phyloP scores from a whole-genome alignment of 2,113 vertebrate genomes.

The Macroglossus sobrinus region DNA sequence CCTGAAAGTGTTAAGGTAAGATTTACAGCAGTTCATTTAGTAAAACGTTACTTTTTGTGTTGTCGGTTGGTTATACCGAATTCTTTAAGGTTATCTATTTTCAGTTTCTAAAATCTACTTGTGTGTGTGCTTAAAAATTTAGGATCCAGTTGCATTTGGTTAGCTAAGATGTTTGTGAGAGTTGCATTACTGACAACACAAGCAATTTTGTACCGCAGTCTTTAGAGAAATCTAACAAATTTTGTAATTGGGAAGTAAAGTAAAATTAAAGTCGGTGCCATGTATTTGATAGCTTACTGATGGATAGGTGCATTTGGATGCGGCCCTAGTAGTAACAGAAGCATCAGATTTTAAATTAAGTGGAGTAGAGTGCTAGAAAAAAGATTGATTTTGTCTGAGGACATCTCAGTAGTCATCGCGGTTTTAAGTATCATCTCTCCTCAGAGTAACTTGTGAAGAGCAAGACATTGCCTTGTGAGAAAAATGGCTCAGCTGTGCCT shows the following conservation, averaged over 20 bases:
- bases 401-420: neutral
- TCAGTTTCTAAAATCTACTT: neutral
- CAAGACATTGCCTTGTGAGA: neutral
- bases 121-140: neutral
- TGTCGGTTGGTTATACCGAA: neutral
- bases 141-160: neutral
- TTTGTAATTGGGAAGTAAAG: neutral
- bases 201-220: neutral
- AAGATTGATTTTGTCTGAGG: neutral
- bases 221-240: neutral
- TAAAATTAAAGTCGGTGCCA: neutral
- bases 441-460: neutral
- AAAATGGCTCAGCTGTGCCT: neutral
- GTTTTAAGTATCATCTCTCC: neutral
- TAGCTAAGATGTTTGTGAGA: neutral
- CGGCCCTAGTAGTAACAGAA: neutral
- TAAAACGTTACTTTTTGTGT: slow-evolving; percentile 1
- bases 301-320: neutral
- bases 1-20: slow-evolving; percentile 86
- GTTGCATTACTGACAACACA: neutral
- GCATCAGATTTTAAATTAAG: neutral
- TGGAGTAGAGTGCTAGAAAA: neutral
- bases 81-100: neutral
- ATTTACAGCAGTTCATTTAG: neutral
- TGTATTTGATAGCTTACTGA: neutral